These are phyloP conservation scores for Polydrusus cervinus DNA, from an alignment of 2,888 invertebrate species.

Conservation along the genomic window DNA sequence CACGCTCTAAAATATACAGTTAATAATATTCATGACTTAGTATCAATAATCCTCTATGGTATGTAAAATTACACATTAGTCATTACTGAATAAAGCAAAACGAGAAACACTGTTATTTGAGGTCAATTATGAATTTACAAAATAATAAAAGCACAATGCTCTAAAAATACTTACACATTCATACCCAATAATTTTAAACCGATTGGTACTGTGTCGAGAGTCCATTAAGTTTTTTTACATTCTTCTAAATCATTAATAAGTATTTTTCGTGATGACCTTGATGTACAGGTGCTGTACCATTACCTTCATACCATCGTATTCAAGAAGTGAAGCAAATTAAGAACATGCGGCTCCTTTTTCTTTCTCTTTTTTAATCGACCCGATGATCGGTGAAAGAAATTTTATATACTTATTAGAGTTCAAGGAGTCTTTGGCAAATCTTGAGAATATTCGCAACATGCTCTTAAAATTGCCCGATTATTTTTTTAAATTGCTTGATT, in stretches of 20 bases:
- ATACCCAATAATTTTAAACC: conserved; percentile 12
- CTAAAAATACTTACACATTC: not conserved
- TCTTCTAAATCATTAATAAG: conserved; percentile 46
- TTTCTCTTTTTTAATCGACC: conserved; percentile 43
- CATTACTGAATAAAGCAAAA: not conserved
- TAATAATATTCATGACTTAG: no score
- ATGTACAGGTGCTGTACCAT: conserved; percentile 53
- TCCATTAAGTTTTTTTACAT: conserved; percentile 28
- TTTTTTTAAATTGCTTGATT: no score
- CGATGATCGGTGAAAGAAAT: conserved; percentile 46
- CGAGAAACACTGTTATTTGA: conserved; percentile 10
- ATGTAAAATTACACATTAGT: not conserved
- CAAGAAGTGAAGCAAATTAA: conserved; percentile 52
- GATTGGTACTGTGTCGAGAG: not conserved
- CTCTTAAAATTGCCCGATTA: no score
- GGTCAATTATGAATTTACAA: conserved; percentile 2
- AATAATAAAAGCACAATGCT: not conserved
- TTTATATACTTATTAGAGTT: conserved; percentile 8
- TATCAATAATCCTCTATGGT: no score
- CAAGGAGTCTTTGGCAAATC: no score
- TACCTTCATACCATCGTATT: conserved; percentile 39
- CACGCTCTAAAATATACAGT: no score
- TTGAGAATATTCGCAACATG: conserved; percentile 7
- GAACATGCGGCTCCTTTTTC: conserved; percentile 49
- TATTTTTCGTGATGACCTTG: conserved; percentile 52